Base-by-base conservation (phyloP, 2,113 vertebrate species). In the Amphiprion percula region DNA sequence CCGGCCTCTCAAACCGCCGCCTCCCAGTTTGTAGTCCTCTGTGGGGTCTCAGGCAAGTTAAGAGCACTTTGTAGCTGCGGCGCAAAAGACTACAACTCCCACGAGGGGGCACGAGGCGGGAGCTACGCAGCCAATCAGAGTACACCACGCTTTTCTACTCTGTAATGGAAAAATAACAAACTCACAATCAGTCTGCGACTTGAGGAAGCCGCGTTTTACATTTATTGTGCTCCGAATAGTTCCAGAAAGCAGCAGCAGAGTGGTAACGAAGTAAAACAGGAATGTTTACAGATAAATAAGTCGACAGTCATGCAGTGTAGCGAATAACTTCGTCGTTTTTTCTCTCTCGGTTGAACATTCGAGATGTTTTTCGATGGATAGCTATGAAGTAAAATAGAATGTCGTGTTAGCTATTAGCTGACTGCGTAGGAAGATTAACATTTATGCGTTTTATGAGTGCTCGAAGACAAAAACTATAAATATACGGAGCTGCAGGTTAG, bases 111-210 rank as follows among this genome's bases (percentile, higher is more conserved):
- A 0, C 1, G 19, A 54, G 39, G 12, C 37, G 3, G 26, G 14
- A 23, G 21, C 24, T 16, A 11, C 0, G 1, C 44, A 77, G 62
- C 95, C 94, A 95, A 95, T 95, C 86, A 80, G 64, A 26, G 19
- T 3, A 84, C 67, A 93, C 79, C 95, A 95, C 95, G 95, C 87
- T 85, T 53, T 87, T 64, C n/a, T 61, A 77, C 37, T 62, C 19
- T 0, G 5, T 19, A 21, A 67, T 28, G 7, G 46, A 28, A 80
- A 84, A 80, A 84, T 11, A 73, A 70, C 12, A 60, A 68, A 39
- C 50, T 5, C n/a, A 23, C 33, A 2, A 10, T 4, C 26, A 11
- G 6, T 1, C 12, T 33, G 7, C 0, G 1, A n/a, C 4, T 46
- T n/a, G 4, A 21, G 39, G 23, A 46, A 10, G 64, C n/a, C 24